These are phyloP conservation scores for Patella vulgata DNA, from an alignment of 1,140 invertebrate genomes.

Conservation along the genomic window DNA sequence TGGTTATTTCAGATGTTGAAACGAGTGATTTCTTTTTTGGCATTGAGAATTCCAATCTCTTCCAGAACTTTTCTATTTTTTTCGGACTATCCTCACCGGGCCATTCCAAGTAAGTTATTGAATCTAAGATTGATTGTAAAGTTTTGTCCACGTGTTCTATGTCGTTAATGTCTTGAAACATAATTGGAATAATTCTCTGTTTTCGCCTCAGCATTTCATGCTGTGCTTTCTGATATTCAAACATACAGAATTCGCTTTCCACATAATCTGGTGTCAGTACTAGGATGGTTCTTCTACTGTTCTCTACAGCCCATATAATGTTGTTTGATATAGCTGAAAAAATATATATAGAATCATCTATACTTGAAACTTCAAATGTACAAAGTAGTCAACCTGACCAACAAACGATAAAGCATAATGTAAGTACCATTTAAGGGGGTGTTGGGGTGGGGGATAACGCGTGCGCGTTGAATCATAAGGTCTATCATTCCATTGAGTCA, in stretches of 20 bases:
- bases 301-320: constrained; percentile 47
- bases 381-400: too few relatives aligned
- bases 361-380: too few relatives aligned
- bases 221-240: constrained; percentile 51
- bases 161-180: constrained; percentile 38
- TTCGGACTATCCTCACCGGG: constrained; percentile 31
- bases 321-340: constrained; percentile 51
- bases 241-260: constrained; percentile 45
- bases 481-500: too few relatives aligned
- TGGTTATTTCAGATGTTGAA: too few relatives aligned
- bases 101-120: constrained; percentile 49
- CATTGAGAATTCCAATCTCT: constrained; percentile 39
- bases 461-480: too few relatives aligned
- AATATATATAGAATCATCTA: not conserved
- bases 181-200: constrained; percentile 49
- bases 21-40: constrained; percentile 46
- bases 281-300: constrained; percentile 45
- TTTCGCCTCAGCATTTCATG: constrained; percentile 47
- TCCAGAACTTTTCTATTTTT: constrained; percentile 46
- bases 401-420: too few relatives aligned
- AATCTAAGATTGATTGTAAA: constrained; percentile 39
- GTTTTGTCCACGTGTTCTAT: constrained; percentile 38
- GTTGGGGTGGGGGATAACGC: too few relatives aligned
- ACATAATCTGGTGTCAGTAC: constrained; percentile 44
- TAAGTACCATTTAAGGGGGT: too few relatives aligned